Evolutionary conservation across 2,888 invertebrate genomes (phyloP).

Genomic region (Cryptocheilus praepositus): DNA sequence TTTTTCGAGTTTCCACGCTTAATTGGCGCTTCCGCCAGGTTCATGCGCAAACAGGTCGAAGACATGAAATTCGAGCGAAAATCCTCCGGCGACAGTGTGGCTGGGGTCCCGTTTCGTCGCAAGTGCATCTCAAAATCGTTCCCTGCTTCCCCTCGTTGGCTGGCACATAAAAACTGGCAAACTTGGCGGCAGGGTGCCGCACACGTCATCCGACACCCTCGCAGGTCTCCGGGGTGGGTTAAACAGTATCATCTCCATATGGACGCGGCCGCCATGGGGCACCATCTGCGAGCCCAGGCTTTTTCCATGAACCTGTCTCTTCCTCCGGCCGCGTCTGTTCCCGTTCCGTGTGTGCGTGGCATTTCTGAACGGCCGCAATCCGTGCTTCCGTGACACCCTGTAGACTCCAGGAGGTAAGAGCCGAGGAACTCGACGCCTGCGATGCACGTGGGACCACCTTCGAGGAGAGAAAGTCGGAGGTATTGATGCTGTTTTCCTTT

Average conservation of each 20-base stretch:
- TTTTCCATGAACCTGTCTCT: slow-evolving; percentile 46
- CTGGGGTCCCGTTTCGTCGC: no score
- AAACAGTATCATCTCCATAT: slow-evolving; percentile 60
- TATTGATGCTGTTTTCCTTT: background rate
- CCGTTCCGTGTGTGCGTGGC: slow-evolving; percentile 32
- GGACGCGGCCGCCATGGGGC: slow-evolving; percentile 59
- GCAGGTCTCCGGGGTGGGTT: slow-evolving; percentile 51
- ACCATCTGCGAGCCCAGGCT: slow-evolving; percentile 61
- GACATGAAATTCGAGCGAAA: no score
- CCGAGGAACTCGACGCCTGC: background rate
- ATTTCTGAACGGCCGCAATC: slow-evolving; percentile 21
- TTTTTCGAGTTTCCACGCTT: no score
- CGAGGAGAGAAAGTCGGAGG: background rate
- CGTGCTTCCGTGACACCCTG: slow-evolving; percentile 36
- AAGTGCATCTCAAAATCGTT: no score
- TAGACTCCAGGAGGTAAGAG: slow-evolving; percentile 48
- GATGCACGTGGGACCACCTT: slow-evolving; percentile 8
- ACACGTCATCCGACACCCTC: slow-evolving; percentile 53
- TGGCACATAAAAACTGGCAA: slow-evolving; percentile 34
- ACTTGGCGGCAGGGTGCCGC: slow-evolving; percentile 25
- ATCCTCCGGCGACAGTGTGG: no score
- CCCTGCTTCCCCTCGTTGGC: no score
- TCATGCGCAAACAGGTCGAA: no score
- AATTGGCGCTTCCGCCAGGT: no score
- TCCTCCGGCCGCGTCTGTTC: slow-evolving; percentile 53